These are phyloP conservation scores for Sprattus sprattus DNA, from an alignment of 2,113 vertebrate genomes.

Conservation along the genomic window DNA sequence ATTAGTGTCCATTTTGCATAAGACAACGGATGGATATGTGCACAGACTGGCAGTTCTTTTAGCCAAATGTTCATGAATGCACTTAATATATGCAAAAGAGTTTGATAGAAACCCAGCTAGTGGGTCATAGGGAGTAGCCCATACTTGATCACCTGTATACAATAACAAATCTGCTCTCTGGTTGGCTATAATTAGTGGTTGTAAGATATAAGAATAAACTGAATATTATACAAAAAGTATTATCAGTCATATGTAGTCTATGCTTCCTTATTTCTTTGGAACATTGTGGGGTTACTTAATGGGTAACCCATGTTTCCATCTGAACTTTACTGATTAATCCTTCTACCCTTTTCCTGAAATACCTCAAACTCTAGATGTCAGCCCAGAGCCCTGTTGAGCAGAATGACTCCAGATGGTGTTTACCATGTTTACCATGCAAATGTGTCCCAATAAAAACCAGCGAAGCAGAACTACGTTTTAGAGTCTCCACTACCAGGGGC, in stretches of 20 bases:
- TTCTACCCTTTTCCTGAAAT: background rate
- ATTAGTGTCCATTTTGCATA: no score
- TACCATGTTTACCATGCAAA: conserved; percentile 9
- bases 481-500: background rate
- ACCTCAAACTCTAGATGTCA: background rate
- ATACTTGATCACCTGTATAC: background rate
- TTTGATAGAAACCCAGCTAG: no score
- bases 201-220: background rate
- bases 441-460: conserved; percentile 29
- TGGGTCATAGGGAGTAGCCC: background rate
- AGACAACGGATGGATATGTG: no score
- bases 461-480: conserved; percentile 26
- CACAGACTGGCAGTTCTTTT: no score
- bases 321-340: background rate
- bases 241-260: background rate
- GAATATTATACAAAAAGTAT: background rate
- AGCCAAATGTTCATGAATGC: no score
- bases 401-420: conserved; percentile 23
- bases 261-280: background rate
- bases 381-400: background rate
- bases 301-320: background rate
- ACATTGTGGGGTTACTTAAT: background rate
- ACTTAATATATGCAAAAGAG: no score
- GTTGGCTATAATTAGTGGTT: background rate
- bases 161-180: background rate